Conservation (phyloP, 2,888 invertebrate species). For the Eupithecia pulchellata region DNA sequence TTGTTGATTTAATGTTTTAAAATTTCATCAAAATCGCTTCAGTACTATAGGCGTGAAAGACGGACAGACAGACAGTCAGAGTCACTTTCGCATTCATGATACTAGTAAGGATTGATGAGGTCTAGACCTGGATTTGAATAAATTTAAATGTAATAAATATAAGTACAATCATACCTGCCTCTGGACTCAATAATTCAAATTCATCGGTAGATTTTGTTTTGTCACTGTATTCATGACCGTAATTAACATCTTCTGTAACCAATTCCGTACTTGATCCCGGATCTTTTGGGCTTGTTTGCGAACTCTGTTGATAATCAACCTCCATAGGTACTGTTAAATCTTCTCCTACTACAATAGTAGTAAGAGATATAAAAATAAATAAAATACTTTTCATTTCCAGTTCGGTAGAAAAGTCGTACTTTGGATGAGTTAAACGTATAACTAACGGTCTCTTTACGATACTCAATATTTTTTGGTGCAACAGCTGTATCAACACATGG, state of each 20-base stretch:
- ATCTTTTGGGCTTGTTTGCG: not conserved
- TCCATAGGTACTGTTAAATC: not conserved
- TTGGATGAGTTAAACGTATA: constrained; percentile 2
- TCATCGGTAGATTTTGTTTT: not conserved
- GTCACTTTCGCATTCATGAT: too few species aligned
- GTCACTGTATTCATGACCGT: not conserved
- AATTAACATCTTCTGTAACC: not conserved
- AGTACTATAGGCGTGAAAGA: too few species aligned
- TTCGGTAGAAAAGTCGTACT: not conserved
- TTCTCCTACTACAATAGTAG: not conserved
- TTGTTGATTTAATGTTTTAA: too few species aligned
- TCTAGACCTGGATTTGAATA: too few species aligned
- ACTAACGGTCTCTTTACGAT: not conserved
- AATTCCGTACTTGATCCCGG: not conserved
- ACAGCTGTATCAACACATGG: not conserved
- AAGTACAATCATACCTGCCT: not conserved
- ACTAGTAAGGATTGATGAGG: too few species aligned
- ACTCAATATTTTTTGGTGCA: not conserved
- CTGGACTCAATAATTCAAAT: not conserved
- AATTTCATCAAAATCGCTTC: too few species aligned
- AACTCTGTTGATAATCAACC: not conserved
- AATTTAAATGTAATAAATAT: too few species aligned
- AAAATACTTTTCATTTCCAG: constrained; percentile 7
- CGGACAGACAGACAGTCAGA: too few species aligned
- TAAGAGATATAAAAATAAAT: constrained; percentile 7